Base-by-base conservation (phyloP, 1,140 invertebrate species). In the Papilio dardanus region DNA sequence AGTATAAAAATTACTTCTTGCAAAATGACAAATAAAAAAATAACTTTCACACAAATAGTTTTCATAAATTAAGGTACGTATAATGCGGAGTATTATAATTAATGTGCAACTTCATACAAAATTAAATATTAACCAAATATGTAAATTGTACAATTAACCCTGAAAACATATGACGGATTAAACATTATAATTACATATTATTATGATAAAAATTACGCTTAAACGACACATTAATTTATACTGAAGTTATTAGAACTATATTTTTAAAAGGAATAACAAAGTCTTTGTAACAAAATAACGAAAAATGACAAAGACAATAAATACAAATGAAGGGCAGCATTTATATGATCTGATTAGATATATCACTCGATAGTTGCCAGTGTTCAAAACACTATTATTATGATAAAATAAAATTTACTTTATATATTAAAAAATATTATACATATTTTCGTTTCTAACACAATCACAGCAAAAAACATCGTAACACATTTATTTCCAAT, bases 1-100 rank as follows among this genome's bases (percentile, higher is more conserved):
- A 67, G 81, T 86, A 88, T 85, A 86, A 88, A 88, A 87, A 87
- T 83, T 80, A 82, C 75, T 77, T 71, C 73, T 76, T 80, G 75
- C 73, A 78, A 74, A 81, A 81, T 82, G 74, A 83, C 80, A 83
- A 86, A 82, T 83, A 80, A 85, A 75, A 80, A 79, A 81, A 81
- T 80, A 83, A 79, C 50, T 28, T 50, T 50, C 76, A 77, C 75
- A 83, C 78, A 83, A 81, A 87, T 83, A 77, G 80, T 78, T 78
- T 76, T 68, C 76, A 76, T 78, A 74, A 79, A 74, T 76, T 79
- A 80, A 84, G 78, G 80, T 87, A 84, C 83, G 42, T 75, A 54
- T 67, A 46, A 79, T 79, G 50, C 71, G 74, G 50, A 74, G 67
- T 71, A 71, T 71, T 50, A 50, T 71, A 69, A 21, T 69, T 28